phyloP scores from a whole-genome alignment of 2,113 vertebrate genomes.

The Calypte anna region DNA sequence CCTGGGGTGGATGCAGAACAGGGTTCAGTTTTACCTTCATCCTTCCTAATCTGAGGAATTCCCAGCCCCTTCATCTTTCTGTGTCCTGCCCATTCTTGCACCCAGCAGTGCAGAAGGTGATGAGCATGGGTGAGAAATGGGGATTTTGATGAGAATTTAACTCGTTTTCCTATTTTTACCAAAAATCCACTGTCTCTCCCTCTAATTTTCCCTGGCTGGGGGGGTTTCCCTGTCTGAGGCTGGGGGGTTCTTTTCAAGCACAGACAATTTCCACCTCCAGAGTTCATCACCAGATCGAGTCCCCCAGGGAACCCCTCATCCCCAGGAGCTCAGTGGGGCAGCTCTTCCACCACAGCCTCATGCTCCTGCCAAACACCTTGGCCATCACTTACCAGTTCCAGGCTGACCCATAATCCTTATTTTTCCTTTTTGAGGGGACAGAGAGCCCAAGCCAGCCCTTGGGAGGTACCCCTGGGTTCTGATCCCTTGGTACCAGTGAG shows the following conservation, averaged over 20 bases:
- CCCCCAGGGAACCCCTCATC: not conserved
- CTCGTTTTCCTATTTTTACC: not conserved
- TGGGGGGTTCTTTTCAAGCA: not conserved
- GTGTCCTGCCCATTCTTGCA: rapidly evolving
- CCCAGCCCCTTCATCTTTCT: not conserved
- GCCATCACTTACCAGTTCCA: not conserved
- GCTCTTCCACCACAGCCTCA: not conserved
- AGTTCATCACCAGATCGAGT: not conserved
- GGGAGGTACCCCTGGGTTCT: no score
- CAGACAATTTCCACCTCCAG: no score
- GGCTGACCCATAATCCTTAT: rapidly evolving
- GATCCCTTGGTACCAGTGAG: not conserved
- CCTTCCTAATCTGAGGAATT: not conserved
- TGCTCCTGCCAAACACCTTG: not conserved
- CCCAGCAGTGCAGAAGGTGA: not conserved
- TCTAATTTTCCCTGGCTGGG: not conserved
- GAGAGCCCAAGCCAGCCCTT: no score
- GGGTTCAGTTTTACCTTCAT: rapidly evolving
- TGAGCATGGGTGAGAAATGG: rapidly evolving
- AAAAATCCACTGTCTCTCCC: not conserved
- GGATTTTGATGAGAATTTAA: not conserved
- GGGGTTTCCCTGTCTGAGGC: not conserved
- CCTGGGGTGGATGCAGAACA: not conserved
- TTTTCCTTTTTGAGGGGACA: not conserved
- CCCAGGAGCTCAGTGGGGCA: not conserved